phyloP scores from a whole-genome alignment of 64 coral and sea anemone genomes.

The Trachythela sp. region DNA sequence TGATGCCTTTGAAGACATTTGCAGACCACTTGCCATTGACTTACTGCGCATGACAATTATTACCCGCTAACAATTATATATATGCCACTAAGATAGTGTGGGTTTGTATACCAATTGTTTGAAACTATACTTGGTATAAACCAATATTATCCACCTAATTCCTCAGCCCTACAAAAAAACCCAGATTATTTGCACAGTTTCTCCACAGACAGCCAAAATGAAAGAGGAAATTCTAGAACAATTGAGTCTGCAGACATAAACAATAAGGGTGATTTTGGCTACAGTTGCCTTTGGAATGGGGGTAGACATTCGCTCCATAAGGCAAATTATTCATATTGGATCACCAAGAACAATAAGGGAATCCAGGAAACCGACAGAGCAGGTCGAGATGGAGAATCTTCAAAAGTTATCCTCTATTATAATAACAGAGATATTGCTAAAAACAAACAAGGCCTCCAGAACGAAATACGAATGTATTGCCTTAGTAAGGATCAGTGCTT shows the following conservation, averaged over 20 bases:
- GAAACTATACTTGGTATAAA: not conserved
- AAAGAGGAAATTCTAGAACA: conserved; percentile 30
- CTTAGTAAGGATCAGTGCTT: conserved; percentile 11
- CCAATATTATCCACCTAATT: conserved; percentile 33
- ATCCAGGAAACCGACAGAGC: conserved; percentile 42
- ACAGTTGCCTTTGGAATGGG: conserved; percentile 57
- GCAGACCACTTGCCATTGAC: conserved; percentile 26
- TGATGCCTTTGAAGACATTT: conserved; percentile 20
- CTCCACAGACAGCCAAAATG: conserved; percentile 31
- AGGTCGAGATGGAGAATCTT: conserved; percentile 28
- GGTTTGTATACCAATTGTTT: conserved; percentile 49
- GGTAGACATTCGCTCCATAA: conserved; percentile 36
- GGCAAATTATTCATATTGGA: conserved; percentile 55
- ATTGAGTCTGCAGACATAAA: not conserved
- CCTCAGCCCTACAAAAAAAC: not conserved
- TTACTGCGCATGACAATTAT: conserved; percentile 15
- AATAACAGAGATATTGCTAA: conserved; percentile 38
- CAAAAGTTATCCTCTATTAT: conserved; percentile 12
- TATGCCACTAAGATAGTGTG: conserved; percentile 48
- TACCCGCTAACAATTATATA: conserved; percentile 51
- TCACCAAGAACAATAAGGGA: conserved; percentile 40
- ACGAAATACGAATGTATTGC: conserved; percentile 40
- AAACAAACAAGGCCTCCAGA: not conserved
- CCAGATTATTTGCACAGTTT: conserved; percentile 52
- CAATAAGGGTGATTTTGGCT: conserved; percentile 28